Evolutionary conservation across 1,140 invertebrate genomes (phyloP), one percentile per base, ranked within the genome.

Genomic region (Lysiphlebus fabarum): DNA sequence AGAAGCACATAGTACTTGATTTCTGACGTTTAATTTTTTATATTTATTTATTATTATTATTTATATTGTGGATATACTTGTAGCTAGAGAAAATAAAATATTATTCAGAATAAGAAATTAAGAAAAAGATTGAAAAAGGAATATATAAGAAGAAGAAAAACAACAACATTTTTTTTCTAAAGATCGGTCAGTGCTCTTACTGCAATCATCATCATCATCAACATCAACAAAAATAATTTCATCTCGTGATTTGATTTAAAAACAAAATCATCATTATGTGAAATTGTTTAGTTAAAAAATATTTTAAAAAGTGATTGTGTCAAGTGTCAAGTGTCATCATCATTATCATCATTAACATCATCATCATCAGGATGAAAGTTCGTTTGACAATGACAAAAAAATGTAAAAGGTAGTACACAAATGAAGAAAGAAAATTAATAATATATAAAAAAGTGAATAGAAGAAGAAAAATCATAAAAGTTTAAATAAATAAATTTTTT

Each of bases 111-210:
- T 33, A 49, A 49, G 47, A 17, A 33, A 9, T 6, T n/a, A 12
- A 11, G 11, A 12, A 51, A 49, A 34, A 49, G 49, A 51, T n/a
- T 34, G 49, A 36, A 6, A 41, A 26, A 17, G 40, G 53, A 11
- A 34, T 42, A 48, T 47, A 10, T 5, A 55, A 44, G 53, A 44
- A 14, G 26, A 42, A 49, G 47, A 58, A 71, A 74, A 77, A 76
- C 75, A 76, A 76, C 72, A 77, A 67, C 67, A 64, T 70, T 78
- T 73, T 70, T 75, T 74, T 26, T 26, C 17, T 49, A 26, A 36
- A n/a, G 48, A 71, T 72, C 78, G 81, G 80, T 76, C 73, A 69
- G 72, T 82, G 76, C 65, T 69, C 74, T 62, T 69, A 62, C 65
- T 33, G 38, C 7, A 51, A 36, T 11, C 43, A 12, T 26, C n/a